These are phyloP conservation scores for Hydractinia echinata DNA, from an alignment of 30 jellyfish, hydroid and myxozoan genomes.

Conservation along the genomic window DNA sequence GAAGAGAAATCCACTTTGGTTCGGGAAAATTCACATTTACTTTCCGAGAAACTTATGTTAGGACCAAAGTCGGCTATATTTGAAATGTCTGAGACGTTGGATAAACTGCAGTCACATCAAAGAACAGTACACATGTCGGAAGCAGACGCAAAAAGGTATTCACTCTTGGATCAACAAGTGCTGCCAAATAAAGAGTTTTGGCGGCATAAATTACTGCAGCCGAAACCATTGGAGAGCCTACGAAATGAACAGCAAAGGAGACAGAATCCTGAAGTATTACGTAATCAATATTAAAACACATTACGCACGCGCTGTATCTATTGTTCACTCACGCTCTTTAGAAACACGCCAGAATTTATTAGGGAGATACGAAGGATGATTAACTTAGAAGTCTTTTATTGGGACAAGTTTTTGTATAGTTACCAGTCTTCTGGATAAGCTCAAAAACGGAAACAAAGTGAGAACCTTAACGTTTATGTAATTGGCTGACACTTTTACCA, in stretches of 20 bases:
- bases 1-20: not conserved
- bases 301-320: too few species aligned
- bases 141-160: not conserved
- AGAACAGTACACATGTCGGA: not conserved
- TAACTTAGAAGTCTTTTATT: too few species aligned
- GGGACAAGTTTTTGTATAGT: too few species aligned
- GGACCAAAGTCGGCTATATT: not conserved
- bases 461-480: too few species aligned
- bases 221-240: slow-evolving; percentile 23
- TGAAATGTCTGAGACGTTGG: not conserved
- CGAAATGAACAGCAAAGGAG: slow-evolving; percentile 1
- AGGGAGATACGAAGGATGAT: too few species aligned
- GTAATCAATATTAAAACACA: too few species aligned
- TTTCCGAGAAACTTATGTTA: not conserved
- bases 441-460: too few species aligned
- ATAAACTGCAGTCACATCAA: not conserved
- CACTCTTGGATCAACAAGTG: not conserved
- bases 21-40: too few species aligned
- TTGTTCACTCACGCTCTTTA: too few species aligned
- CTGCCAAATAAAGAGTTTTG: slow-evolving; percentile 32
- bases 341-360: too few species aligned
- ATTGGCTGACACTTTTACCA: too few species aligned
- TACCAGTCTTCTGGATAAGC: too few species aligned
- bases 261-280: not conserved
- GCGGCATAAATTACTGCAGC: slow-evolving; percentile 41